Percentiles rank a stretch among this genome's conserved stretches.
Conservation (phyloP, 2,113 vertebrate species). For the Microcebus murinus region DNA sequence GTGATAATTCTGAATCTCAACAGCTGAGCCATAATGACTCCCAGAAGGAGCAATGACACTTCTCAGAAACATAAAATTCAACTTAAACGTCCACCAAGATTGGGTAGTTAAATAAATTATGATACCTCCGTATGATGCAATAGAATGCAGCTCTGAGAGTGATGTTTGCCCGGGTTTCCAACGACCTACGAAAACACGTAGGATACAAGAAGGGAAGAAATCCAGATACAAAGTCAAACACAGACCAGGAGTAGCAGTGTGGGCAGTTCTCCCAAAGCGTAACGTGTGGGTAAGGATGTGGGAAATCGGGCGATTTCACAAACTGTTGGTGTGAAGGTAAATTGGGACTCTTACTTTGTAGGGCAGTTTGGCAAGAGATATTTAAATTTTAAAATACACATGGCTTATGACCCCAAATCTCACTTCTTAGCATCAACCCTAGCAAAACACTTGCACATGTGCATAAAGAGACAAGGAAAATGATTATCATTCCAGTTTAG, state of each 20-base stretch:
- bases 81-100: not conserved
- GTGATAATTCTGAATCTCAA: not conserved
- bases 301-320: not conserved
- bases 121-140: not conserved
- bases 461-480: not conserved
- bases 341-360: not conserved
- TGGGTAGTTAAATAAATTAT: not conserved
- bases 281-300: not conserved
- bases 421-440: not conserved
- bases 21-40: not conserved
- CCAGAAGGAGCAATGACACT: not conserved
- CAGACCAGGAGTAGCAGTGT: not conserved
- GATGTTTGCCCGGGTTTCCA: not conserved
- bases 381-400: not conserved
- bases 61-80: conserved; percentile 10
- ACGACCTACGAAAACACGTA: not conserved
- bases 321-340: not conserved
- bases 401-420: not conserved
- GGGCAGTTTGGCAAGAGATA: not conserved
- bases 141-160: not conserved
- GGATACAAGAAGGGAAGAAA: not conserved
- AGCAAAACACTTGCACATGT: not conserved
- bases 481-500: not conserved
- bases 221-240: not conserved
- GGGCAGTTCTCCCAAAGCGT: not conserved